Percentiles rank a stretch among this genome's conserved stretches.
Conservation (phyloP, 1,140 invertebrate species). For the Macrocentrus cingulum region DNA sequence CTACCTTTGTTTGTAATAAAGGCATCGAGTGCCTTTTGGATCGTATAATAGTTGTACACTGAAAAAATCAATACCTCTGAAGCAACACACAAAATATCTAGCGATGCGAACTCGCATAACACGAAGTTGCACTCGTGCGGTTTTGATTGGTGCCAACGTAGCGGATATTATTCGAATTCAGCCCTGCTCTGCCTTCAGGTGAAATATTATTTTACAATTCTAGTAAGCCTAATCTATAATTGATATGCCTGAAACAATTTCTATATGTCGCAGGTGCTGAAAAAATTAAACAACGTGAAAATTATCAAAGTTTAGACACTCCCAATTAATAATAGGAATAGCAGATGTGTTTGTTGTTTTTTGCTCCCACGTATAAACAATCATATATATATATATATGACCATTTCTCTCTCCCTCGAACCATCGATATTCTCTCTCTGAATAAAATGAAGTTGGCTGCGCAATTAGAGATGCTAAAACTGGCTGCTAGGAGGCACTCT, state of each 20-base stretch:
- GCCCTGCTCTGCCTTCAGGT: background rate
- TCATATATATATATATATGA: too few species aligned
- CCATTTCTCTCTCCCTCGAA: too few species aligned
- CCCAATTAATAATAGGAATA: too few species aligned
- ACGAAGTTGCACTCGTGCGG: background rate
- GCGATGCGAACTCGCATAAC: background rate
- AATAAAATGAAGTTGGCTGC: conserved; percentile 17
- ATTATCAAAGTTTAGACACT: too few species aligned
- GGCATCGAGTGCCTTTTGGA: conserved; percentile 4
- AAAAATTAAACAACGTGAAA: too few species aligned
- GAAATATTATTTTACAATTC: background rate
- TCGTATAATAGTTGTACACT: background rate
- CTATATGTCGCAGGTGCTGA: too few species aligned
- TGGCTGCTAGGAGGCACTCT: too few species aligned
- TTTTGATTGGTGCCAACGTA: background rate
- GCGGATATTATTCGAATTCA: background rate
- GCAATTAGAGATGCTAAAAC: background rate
- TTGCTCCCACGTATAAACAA: too few species aligned
- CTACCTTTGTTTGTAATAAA: conserved; percentile 10
- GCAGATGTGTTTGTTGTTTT: too few species aligned
- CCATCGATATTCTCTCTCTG: too few species aligned
- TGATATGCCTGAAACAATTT: background rate
- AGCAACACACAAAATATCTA: background rate
- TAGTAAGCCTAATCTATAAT: background rate
- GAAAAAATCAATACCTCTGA: conserved; percentile 5